These are phyloP conservation scores for Dorcus parallelipipedus DNA, from an alignment of 2,888 invertebrate genomes.

Conservation along the genomic window DNA sequence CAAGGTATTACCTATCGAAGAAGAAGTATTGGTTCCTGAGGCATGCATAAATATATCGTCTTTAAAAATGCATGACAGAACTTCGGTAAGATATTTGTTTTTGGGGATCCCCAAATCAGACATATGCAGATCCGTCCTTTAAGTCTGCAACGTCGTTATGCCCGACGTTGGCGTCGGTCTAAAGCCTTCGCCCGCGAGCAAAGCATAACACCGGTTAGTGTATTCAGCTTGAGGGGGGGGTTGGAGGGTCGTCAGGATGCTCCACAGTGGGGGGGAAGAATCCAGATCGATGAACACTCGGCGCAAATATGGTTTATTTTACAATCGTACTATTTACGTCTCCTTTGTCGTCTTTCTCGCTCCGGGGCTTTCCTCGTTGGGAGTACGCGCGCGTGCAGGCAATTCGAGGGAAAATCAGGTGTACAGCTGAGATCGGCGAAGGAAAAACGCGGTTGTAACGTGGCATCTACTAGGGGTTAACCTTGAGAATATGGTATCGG, in stretches of 20 bases:
- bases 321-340: conserved; percentile 32
- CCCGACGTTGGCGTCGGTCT: conserved; percentile 11
- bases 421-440: conserved; percentile 20
- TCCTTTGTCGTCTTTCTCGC: conserved; percentile 17
- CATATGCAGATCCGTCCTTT: too few species aligned
- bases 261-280: conserved; percentile 30
- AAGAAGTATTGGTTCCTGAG: too few species aligned
- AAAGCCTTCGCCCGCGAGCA: conserved; percentile 24
- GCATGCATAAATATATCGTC: too few species aligned
- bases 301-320: conserved; percentile 38
- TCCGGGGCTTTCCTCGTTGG: conserved; percentile 7
- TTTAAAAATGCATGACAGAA: too few species aligned
- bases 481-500: conserved; percentile 18
- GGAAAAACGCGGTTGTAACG: conserved; percentile 20
- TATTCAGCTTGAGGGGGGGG: conserved; percentile 24
- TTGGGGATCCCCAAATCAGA: too few species aligned
- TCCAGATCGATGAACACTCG: conserved; percentile 39
- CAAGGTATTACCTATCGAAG: too few species aligned
- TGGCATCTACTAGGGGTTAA: conserved; percentile 24
- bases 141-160: too few species aligned
- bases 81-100: too few species aligned
- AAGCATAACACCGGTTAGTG: conserved; percentile 31
- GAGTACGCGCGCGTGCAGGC: conserved; percentile 6
- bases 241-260: conserved; percentile 29
- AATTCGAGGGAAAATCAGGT: conserved; percentile 11